phyloP scores from a whole-genome alignment of 2,888 invertebrate species.

The Ophion ventricosus region DNA sequence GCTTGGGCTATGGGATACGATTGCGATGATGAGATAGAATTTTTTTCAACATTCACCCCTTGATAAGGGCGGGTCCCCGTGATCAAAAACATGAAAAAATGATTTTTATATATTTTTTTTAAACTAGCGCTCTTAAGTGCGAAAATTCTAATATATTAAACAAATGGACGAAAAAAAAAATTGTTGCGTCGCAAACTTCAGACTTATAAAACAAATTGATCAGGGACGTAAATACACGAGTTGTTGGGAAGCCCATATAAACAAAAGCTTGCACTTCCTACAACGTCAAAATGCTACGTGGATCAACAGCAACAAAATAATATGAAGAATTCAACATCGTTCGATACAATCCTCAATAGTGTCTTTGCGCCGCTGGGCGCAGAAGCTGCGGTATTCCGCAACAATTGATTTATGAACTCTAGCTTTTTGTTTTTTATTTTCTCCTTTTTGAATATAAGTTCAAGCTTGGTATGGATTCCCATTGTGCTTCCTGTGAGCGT shows the following conservation, averaged over 20 bases:
- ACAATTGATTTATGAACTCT: neutral
- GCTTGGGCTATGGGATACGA: neutral
- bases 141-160: too few species aligned
- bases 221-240: neutral
- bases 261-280: neutral
- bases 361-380: neutral
- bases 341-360: neutral
- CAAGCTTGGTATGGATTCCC: neutral
- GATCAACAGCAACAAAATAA: neutral
- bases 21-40: neutral
- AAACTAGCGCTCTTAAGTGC: too few species aligned
- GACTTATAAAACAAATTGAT: neutral
- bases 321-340: neutral
- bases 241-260: neutral
- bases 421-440: neutral
- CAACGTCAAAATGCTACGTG: neutral
- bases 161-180: too few species aligned
- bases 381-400: neutral
- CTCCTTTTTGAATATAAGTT: neutral
- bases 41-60: too few species aligned
- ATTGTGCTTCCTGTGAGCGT: neutral
- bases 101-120: too few species aligned
- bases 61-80: too few species aligned
- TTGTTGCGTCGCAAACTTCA: too few species aligned
- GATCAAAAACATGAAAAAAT: too few species aligned